These are phyloP conservation scores for Ariopsis seemanni DNA, from an alignment of 2,113 vertebrate genomes.

Conservation along the genomic window DNA sequence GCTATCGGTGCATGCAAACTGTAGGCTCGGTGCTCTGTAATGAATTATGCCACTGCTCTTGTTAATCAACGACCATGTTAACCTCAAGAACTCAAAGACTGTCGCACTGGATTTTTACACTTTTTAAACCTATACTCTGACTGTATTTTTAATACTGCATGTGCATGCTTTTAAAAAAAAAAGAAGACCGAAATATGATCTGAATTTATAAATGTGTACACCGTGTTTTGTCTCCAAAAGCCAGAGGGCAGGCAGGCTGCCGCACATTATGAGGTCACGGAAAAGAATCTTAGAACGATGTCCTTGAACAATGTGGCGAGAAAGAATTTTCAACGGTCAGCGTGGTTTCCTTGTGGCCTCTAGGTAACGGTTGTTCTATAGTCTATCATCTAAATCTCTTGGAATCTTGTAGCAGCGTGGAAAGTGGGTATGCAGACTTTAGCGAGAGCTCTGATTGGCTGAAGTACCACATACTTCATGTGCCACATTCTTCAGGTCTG, in stretches of 20 bases:
- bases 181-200: slow-evolving; percentile 48
- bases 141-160: slow-evolving; percentile 76
- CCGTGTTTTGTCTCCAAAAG: slow-evolving; percentile 60
- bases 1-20: neutral
- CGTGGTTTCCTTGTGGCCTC: neutral
- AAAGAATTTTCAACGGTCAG: neutral
- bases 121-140: slow-evolving; percentile 65
- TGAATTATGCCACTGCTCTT: slow-evolving; percentile 67
- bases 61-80: slow-evolving; percentile 68
- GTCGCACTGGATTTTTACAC: slow-evolving; percentile 75
- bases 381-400: neutral
- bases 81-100: slow-evolving; percentile 77
- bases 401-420: neutral
- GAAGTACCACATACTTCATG: neutral
- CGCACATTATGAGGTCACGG: neutral
- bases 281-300: neutral
- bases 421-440: slow-evolving; percentile 1
- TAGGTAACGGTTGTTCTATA: slow-evolving; percentile 1
- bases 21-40: slow-evolving; percentile 50
- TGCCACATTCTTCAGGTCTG: slow-evolving; percentile 23
- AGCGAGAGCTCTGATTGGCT: slow-evolving; percentile 26
- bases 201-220: slow-evolving; percentile 64
- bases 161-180: slow-evolving; percentile 70
- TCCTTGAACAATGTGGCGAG: neutral
- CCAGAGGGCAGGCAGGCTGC: slow-evolving; percentile 59